Base-by-base conservation (phyloP, 2,797 vertebrate genomes). In the Tenualosa ilisha region DNA sequence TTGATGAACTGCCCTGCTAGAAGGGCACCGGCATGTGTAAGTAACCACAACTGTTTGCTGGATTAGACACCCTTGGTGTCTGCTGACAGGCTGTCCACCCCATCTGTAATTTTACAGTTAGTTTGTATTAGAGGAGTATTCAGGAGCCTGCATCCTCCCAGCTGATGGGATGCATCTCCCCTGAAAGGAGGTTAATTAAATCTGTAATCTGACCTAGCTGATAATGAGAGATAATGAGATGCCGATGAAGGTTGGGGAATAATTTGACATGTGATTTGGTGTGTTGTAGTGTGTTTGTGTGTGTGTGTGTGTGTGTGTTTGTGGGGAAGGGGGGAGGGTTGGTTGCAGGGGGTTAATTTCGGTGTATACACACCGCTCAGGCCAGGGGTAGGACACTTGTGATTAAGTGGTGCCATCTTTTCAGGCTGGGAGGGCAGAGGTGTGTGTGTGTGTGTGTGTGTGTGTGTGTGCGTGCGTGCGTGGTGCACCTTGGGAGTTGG, bases 151-250 rank as follows among this genome's bases (percentile, higher is more conserved):
- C 0, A 3, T 15, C 31, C 37, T 75, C 12, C 68, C 13, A 1
- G 37, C 68, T 75, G 68, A 75, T 75, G 13, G 6, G 37, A 13
- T 26, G 37, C 37, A 43, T 75, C 68, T 75, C 31, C 68, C 68
- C 68, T 20, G 87, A 84, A 89, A 88, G 86, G 56, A 88, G 88
- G 88, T 88, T 90, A 90, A 90, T 89, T 90, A 85, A 87, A 85
- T 89, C 85, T 89, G 85, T 87, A 87, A 88, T 86, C 85, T 85
- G 82, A 85, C 85, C 84, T 24, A 87, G 65, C 86, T 87, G 87
- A 91, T 88, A 89, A 89, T 87, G 83, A 88, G 72, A 63, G 82
- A 86, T 90, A 89, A 89, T 91, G 89, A 90, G 88, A 79, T 81
- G 83, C 75, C 85, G 81, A 87, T 88, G 86, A 88, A 88, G 89